Evolutionary conservation across 1,140 invertebrate species (phyloP), one percentile per base, ranked within the genome.

Genomic region (Drosophila dunni): DNA sequence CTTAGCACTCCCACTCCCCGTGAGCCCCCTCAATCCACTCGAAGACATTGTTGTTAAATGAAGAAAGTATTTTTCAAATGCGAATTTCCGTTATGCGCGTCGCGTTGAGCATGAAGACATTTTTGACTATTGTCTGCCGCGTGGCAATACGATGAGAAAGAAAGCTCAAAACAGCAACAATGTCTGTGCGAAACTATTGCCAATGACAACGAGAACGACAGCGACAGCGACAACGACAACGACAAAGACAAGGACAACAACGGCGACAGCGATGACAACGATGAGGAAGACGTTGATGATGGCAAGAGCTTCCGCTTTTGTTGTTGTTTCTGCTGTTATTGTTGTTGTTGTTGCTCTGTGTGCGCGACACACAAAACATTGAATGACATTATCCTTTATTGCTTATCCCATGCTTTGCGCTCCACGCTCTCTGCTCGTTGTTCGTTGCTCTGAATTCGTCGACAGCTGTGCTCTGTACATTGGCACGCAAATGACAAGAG

Each of bases 331-430:
- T 67, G 60, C 29, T 65, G 17, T 42, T 64, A 10, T 61, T 67
- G 63, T 34, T 48, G 53, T 33, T 68, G 67, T 48, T 71, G 45
- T 45, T 66, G 66, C 61, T 75, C 58, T 71, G 46, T 75, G 75
- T 73, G 75, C 75, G 71, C 66, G 75, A 81, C 83, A 83, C 79
- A 86, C 83, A 86, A 86, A 88, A 78, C 80, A 90, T 88, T 86
- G 88, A 88, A 91, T 91, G 88, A 88, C 88, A 91, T 91, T 91
- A 91, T 88, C 88, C 88, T 91, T 91, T 91, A 91, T 88, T 91
- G 88, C 85, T 89, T 89, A 90, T 89, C 85, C 85, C 77, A 88
- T 80, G 84, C 83, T 79, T 80, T 70, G 67, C 75, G 34, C 67
- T 64, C 56, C 13, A 2, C 33, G 10, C 69, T 56, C 62, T 13